Evolutionary conservation across 2,113 vertebrate species (phyloP).

Genomic region (Corythoichthys haematopterus): DNA sequence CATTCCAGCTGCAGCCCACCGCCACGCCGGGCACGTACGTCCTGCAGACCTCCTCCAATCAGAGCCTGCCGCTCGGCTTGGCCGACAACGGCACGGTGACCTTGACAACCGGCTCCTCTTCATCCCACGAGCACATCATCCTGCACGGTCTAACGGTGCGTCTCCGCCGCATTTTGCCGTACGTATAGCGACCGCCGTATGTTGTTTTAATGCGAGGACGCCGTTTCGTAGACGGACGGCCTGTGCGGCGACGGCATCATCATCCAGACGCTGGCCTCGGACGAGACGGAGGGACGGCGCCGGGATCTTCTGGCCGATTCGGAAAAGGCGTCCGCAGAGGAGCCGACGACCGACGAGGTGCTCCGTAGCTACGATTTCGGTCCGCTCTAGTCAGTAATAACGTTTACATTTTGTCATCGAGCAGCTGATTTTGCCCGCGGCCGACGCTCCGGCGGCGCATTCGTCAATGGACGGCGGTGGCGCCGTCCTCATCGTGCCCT

Average conservation of each 20-base stretch:
- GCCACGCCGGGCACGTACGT: conserved; percentile 93
- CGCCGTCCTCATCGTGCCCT: conserved; percentile 86
- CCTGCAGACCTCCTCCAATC: conserved; percentile 85
- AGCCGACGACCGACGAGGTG: conserved; percentile 33
- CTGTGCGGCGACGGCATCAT: conserved; percentile 91
- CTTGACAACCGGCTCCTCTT: conserved; percentile 80
- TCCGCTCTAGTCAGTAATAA: not conserved
- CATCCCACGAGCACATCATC: conserved; percentile 95
- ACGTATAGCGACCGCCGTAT: too few relatives aligned
- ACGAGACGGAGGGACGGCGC: conserved; percentile 74
- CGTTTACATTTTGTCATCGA: conserved; percentile 29
- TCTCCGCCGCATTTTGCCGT: conserved; percentile 15
- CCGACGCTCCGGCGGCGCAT: conserved; percentile 76
- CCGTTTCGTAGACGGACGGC: conserved; percentile 78
- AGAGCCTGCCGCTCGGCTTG: conserved; percentile 86
- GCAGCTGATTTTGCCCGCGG: conserved; percentile 73
- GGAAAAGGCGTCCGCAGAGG: conserved; percentile 57
- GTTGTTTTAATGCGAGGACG: conserved; percentile 7
- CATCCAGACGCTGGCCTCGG: conserved; percentile 84
- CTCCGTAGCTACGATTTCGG: too few relatives aligned
- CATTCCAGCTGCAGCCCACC: conserved; percentile 95
- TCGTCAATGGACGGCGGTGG: conserved; percentile 74
- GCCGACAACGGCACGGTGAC: conserved; percentile 84
- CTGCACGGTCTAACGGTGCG: conserved; percentile 90
- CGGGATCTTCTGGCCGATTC: conserved; percentile 72